Base-by-base conservation (phyloP, 2,113 vertebrate species). In the Setophaga coronata region DNA sequence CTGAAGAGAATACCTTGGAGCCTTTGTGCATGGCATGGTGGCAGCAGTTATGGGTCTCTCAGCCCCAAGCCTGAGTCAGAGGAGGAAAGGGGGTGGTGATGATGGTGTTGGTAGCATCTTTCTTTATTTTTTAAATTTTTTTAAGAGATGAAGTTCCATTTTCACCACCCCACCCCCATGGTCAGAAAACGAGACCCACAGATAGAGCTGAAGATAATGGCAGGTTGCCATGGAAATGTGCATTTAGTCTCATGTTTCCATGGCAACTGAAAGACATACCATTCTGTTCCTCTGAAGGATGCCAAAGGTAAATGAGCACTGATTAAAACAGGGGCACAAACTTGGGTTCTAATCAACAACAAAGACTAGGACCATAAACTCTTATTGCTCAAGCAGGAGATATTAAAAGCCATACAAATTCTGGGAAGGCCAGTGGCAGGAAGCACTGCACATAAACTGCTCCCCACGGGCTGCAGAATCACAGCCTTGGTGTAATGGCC, bases 161-260 rank as follows among this genome's bases (percentile, higher is more conserved):
- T 95, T 95, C 87, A 93, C 79, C 70, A 94, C 87, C 84, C 89
- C 66, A 89, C 84, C 90, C 87, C 94, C 89, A 84, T 95, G 95
- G 96, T 95, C 96, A 97, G 96, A 96, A 97, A 97, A 95, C 92
- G 96, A 98, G 97, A 95, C 97, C 96, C 96, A 97, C 93, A 97
- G 97, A 97, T 97, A 97, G 94, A 92, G 96, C 96, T 97, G 97
- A 95, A 98, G 95, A 98, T 96, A 97, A 97, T 97, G 97, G 97
- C 97, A 98, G 96, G 98, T 98, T 98, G 97, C 98, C 97, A 98
- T 98, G 97, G 98, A 97, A 97, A 98, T 98, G 94, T 97, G 97
- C 97, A 97, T 97, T 98, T 98, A 97, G 97, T 95, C 97, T 96
- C 91, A 17, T 96, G 97, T 98, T 98, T 98, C 98, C 97, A 98